These are phyloP conservation scores for Pterostichus niger DNA, from an alignment of 2,888 invertebrate species.

Conservation along the genomic window DNA sequence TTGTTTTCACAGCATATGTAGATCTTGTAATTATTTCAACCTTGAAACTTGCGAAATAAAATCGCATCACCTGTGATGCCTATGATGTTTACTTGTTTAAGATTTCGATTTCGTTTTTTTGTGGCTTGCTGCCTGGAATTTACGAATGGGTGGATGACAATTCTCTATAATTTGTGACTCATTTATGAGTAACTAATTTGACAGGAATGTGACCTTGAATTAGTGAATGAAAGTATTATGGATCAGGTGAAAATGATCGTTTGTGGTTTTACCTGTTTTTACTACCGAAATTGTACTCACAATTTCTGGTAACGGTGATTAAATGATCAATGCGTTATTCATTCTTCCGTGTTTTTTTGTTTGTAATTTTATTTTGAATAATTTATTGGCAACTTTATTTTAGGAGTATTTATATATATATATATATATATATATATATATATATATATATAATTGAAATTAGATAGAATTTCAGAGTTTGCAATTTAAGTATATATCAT, in stretches of 20 bases:
- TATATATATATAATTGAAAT: too few relatives aligned
- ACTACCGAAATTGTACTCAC: slow-evolving; percentile 12
- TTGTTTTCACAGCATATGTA: too few relatives aligned
- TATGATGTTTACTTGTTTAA: slow-evolving; percentile 32
- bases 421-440: too few relatives aligned
- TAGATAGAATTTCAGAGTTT: too few relatives aligned
- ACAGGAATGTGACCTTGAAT: slow-evolving; percentile 34
- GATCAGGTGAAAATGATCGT: slow-evolving; percentile 9
- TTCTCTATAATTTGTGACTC: slow-evolving; percentile 23
- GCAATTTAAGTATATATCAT: too few relatives aligned
- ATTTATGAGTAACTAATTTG: slow-evolving; percentile 16
- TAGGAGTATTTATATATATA: too few relatives aligned
- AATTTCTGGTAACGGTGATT: not conserved
- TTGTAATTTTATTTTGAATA: not conserved
- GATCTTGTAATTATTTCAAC: not conserved
- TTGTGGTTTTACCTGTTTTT: slow-evolving; percentile 17
- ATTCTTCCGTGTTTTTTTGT: not conserved
- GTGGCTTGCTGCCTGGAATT: slow-evolving; percentile 3
- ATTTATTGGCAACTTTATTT: too few relatives aligned
- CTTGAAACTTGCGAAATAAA: slow-evolving; percentile 16
- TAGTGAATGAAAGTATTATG: slow-evolving; percentile 6
- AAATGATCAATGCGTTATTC: slow-evolving; percentile 4
- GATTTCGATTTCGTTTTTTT: slow-evolving; percentile 18
- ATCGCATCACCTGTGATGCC: slow-evolving; percentile 5
- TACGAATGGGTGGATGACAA: slow-evolving; percentile 24